phyloP scores from a whole-genome alignment of 2,797 vertebrate species.

The Mycteria americana region DNA sequence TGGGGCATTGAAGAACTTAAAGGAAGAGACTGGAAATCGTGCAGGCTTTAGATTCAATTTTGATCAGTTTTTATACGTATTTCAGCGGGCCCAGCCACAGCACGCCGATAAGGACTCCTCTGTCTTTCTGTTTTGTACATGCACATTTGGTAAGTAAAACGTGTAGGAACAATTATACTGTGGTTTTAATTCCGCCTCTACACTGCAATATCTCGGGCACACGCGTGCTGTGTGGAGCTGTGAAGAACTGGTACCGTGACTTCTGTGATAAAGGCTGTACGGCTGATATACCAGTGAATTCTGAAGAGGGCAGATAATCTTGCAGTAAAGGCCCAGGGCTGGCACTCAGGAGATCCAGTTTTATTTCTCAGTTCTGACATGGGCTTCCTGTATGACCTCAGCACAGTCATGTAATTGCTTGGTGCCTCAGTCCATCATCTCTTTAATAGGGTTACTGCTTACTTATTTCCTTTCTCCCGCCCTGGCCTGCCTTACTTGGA shows the following conservation, averaged over 20 bases:
- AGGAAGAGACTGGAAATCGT: neutral
- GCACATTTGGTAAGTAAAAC: neutral
- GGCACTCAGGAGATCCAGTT: neutral
- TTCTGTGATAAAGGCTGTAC: neutral
- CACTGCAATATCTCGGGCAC: neutral
- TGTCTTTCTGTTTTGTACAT: neutral
- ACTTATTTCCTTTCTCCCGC: constrained; percentile 59
- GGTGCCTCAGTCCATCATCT: constrained; percentile 46
- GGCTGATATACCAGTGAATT: neutral
- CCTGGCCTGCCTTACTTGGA: constrained; percentile 27
- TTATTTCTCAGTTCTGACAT: constrained; percentile 26
- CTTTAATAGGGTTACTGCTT: constrained; percentile 50
- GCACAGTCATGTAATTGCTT: constrained; percentile 49
- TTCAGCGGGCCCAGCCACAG: neutral
- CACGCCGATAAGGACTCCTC: accelerated
- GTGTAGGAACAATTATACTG: neutral
- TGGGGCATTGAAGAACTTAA: constrained; percentile 6
- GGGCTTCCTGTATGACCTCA: constrained; percentile 58
- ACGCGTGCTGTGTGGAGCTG: neutral
- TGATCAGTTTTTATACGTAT: neutral
- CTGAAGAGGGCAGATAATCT: neutral
- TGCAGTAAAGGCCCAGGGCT: neutral
- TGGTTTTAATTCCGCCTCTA: neutral
- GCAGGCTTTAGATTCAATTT: constrained; percentile 41
- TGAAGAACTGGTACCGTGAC: neutral